Evolutionary conservation across 2,888 invertebrate genomes (phyloP).

Genomic region (Sinodicranocentrus sp.): DNA sequence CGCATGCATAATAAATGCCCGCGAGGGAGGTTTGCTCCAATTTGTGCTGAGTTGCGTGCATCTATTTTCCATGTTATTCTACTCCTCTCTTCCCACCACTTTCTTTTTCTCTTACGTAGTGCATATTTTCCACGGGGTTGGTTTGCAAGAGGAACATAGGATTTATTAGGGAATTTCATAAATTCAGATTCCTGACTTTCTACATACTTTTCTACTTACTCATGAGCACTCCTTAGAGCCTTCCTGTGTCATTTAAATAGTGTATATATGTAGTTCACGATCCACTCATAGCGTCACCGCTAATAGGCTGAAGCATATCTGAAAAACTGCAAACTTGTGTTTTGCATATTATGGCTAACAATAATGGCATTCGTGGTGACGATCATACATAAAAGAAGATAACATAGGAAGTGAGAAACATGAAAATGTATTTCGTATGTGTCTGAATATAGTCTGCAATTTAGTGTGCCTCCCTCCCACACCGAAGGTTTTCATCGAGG

Average conservation of each 20-base stretch:
- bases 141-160: conserved; percentile 28
- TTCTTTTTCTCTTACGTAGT: conserved; percentile 17
- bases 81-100: conserved; percentile 8
- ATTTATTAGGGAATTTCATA: conserved; percentile 65
- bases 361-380: background rate
- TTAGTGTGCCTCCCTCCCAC: background rate
- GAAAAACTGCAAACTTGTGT: conserved; percentile 40
- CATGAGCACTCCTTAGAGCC: conserved; percentile 56
- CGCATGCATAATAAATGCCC: conserved; percentile 69
- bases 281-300: background rate
- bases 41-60: conserved; percentile 65
- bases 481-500: background rate
- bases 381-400: too few species aligned
- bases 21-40: conserved; percentile 61
- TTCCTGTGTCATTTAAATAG: conserved; percentile 61
- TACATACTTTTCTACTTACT: conserved; percentile 62
- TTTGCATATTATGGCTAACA: background rate
- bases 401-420: too few species aligned
- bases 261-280: conserved; percentile 16
- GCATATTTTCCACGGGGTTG: conserved; percentile 6
- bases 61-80: conserved; percentile 49
- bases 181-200: conserved; percentile 63
- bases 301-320: conserved; percentile 7
- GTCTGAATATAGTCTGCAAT: conserved; percentile 11
- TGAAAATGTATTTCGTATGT: too few species aligned